Conservation (phyloP, 2,888 invertebrate genomes). For the Drosophila ustulata region DNA sequence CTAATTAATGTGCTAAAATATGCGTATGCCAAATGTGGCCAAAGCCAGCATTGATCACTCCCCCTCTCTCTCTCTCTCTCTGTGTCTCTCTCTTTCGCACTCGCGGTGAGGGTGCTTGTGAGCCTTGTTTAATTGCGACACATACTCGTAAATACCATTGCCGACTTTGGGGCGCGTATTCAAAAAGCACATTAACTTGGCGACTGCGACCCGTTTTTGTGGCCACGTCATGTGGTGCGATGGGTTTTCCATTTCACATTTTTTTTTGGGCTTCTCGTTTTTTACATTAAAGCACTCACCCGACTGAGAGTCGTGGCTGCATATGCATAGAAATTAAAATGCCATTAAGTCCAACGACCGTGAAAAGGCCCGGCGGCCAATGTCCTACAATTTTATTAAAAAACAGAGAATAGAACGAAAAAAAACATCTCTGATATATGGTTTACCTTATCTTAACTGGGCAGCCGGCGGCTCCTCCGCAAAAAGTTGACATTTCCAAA, state of each 20-base stretch:
- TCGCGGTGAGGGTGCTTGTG: neutral
- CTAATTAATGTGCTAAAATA: constrained; percentile 72
- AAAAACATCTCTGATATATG: constrained; percentile 18
- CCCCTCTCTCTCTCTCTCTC: neutral
- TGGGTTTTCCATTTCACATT: constrained; percentile 38
- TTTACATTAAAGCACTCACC: constrained; percentile 6
- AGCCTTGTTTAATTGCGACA: constrained; percentile 41
- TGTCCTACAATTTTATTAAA: constrained; percentile 3
- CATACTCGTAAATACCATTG: constrained; percentile 45
- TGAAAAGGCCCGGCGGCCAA: constrained; percentile 46
- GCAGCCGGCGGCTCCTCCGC: constrained; percentile 6
- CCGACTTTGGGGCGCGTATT: constrained; percentile 15
- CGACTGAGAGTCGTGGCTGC: constrained; percentile 46
- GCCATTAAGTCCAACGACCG: constrained; percentile 65
- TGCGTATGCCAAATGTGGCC: constrained; percentile 63
- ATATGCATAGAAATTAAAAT: constrained; percentile 63
- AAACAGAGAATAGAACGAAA: neutral
- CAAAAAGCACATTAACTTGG: constrained; percentile 28
- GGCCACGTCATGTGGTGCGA: constrained; percentile 46
- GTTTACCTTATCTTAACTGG: constrained; percentile 17
- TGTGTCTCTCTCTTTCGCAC: neutral
- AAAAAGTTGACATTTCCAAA: constrained; percentile 10
- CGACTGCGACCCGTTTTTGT: constrained; percentile 41
- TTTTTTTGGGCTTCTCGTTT: neutral
- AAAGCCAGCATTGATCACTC: constrained; percentile 28